A percentile compares a stretch with the other conserved stretches of the same genome.
These are phyloP conservation scores for Embidobia sp. DNA, from an alignment of 2,888 invertebrate species.

Conservation along the genomic window DNA sequence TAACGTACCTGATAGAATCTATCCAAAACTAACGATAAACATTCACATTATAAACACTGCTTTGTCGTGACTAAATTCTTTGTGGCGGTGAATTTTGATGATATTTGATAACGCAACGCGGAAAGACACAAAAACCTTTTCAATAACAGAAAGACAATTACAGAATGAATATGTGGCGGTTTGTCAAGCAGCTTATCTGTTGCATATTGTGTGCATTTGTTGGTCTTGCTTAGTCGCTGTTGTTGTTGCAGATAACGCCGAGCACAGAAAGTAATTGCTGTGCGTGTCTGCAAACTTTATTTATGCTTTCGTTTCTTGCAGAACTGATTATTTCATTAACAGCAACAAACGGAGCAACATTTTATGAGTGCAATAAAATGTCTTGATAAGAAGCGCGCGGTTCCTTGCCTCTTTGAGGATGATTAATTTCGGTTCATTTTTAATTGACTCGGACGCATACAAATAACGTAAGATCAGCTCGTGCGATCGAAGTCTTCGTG, in stretches of 20 bases:
- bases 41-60: no score
- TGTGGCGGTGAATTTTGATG: neutral
- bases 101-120: neutral
- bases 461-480: constrained; percentile 14
- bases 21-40: no score
- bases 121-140: constrained; percentile 9
- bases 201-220: constrained; percentile 43
- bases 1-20: no score
- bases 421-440: constrained; percentile 2
- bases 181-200: constrained; percentile 41
- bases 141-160: constrained; percentile 44
- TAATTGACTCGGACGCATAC: neutral
- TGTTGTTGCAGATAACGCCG: constrained; percentile 11
- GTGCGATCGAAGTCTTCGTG: constrained; percentile 13
- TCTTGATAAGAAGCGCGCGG: no score
- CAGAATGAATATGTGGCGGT: constrained; percentile 26
- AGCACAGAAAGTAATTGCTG: constrained; percentile 18
- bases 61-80: neutral
- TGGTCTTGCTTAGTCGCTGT: constrained; percentile 25
- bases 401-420: no score
- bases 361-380: no score
- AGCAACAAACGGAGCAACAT: no score
- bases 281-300: neutral
- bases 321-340: no score
- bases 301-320: neutral